phyloP scores from a whole-genome alignment of 2,888 invertebrate species.

The Pyrocoelia pectoralis region DNA sequence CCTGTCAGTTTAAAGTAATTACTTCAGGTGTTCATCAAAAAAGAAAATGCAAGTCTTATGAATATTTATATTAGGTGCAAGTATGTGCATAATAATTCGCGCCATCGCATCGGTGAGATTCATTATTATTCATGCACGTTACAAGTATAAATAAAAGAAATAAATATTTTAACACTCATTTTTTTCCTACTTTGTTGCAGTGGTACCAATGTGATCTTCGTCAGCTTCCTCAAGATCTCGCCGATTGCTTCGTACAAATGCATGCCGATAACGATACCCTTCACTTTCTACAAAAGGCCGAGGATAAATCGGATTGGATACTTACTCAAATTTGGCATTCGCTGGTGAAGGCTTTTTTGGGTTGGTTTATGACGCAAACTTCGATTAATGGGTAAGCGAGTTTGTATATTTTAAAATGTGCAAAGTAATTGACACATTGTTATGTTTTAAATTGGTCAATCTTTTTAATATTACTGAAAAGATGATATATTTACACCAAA shows the following conservation, averaged over 20 bases:
- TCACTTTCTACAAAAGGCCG: constrained; percentile 75
- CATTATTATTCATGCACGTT: constrained; percentile 52
- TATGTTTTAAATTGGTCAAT: too few species aligned
- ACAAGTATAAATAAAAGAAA: constrained; percentile 41
- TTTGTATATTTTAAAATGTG: too few species aligned
- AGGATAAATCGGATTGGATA: constrained; percentile 84
- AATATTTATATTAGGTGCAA: constrained; percentile 53
- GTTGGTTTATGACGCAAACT: constrained; percentile 92
- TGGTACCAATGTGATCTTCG: constrained; percentile 76
- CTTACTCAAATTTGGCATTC: constrained; percentile 92
- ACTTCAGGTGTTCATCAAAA: constrained; percentile 55
- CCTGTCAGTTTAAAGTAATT: constrained; percentile 55
- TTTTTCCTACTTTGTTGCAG: constrained; percentile 61
- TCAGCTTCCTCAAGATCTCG: constrained; percentile 63
- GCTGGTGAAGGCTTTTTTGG: constrained; percentile 82
- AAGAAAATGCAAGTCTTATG: constrained; percentile 51
- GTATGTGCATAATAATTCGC: constrained; percentile 54
- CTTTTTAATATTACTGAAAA: too few species aligned
- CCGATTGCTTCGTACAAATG: constrained; percentile 70
- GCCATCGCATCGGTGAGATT: constrained; percentile 55
- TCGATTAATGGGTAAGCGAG: constrained; percentile 90
- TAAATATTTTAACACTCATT: not conserved
- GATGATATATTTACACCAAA: too few species aligned
- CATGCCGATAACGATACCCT: constrained; percentile 77
- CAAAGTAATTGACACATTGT: too few species aligned